Percentiles rank a stretch among this genome's conserved stretches.
Conservation (phyloP, 2,797 vertebrate genomes). For the Typhlichthys eigenmanni region DNA sequence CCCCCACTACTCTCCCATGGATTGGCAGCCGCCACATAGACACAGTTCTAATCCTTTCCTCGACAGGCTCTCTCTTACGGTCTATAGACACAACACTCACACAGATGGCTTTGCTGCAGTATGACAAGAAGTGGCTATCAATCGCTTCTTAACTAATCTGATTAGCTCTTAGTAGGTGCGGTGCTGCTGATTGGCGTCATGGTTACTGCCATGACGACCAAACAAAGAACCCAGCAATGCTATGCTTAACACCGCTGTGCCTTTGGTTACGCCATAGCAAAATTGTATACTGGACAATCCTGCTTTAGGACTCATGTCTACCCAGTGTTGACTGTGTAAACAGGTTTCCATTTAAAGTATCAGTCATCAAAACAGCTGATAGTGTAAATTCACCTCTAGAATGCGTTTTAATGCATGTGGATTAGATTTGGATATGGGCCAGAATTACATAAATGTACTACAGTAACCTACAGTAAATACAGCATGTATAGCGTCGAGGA, state of each 20-base stretch:
- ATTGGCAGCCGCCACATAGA: conserved; percentile 56
- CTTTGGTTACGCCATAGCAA: conserved; percentile 20
- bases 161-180: conserved; percentile 24
- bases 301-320: conserved; percentile 30
- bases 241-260: conserved; percentile 5
- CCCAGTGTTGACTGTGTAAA: conserved; percentile 65
- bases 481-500: no score
- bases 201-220: background rate
- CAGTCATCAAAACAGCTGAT: conserved; percentile 51
- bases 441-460: background rate
- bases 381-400: conserved; percentile 28
- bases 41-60: conserved; percentile 64
- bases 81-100: conserved; percentile 23
- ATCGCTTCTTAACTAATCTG: conserved; percentile 55
- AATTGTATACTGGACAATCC: conserved; percentile 38
- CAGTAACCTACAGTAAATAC: background rate
- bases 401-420: no score
- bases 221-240: conserved; percentile 6
- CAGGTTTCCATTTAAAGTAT: conserved; percentile 51
- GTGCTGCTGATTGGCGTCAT: conserved; percentile 21
- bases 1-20: conserved; percentile 51
- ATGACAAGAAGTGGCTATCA: conserved; percentile 28
- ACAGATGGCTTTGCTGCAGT: conserved; percentile 34
- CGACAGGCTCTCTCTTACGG: conserved; percentile 53
- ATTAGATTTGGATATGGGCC: no score